Percentiles rank a stretch among this genome's conserved stretches.
These are phyloP conservation scores for Araneus ventricosus DNA, from an alignment of 1,140 invertebrate species.

Conservation along the genomic window DNA sequence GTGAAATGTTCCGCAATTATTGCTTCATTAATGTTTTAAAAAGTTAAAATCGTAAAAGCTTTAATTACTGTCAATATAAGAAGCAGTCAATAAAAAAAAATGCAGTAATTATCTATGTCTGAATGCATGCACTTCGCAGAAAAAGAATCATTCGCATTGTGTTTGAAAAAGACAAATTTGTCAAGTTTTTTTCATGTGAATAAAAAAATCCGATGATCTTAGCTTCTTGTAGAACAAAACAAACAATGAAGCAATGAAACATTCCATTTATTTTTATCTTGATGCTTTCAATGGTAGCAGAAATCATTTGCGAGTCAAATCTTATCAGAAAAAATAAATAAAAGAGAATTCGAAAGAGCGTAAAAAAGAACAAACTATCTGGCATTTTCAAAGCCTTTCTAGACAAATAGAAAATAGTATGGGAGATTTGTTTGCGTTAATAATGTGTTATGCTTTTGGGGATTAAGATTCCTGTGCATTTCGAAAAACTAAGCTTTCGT, in stretches of 20 bases:
- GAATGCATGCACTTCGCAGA: too few species aligned
- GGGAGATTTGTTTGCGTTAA: neutral
- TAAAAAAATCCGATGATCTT: neutral
- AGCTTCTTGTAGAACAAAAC: neutral
- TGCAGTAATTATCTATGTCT: too few species aligned
- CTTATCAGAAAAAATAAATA: neutral
- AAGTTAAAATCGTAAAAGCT: too few species aligned
- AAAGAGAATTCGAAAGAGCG: too few species aligned
- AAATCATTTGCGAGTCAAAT: neutral
- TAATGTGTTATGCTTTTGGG: slow-evolving; percentile 10
- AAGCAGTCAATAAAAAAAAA: too few species aligned
- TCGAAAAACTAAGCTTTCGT: neutral
- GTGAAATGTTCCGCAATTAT: neutral
- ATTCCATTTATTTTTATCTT: neutral
- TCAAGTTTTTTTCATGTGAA: neutral
- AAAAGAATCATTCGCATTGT: too few species aligned
- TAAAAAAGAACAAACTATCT: neutral
- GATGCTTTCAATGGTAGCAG: neutral
- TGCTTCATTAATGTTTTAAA: too few species aligned
- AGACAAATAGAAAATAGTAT: neutral
- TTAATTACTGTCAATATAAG: too few species aligned
- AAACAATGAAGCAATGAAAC: neutral
- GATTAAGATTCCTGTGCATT: neutral
- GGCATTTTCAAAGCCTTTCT: neutral
- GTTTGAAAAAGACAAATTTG: too few species aligned